phyloP scores from a whole-genome alignment of 2,888 invertebrate species.

The Macaria notata region DNA sequence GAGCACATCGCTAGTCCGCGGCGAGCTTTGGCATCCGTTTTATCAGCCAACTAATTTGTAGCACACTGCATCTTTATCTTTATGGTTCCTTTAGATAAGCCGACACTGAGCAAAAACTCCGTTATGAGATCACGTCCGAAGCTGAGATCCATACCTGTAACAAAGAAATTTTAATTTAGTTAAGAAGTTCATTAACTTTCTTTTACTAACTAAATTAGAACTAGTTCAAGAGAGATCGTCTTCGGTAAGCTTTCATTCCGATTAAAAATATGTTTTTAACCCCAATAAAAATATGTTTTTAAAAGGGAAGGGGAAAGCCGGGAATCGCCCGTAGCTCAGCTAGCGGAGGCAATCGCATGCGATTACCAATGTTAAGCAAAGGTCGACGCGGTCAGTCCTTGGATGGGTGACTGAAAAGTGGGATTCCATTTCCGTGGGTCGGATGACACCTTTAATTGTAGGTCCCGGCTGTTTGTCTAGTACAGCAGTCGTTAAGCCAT shows the following conservation, averaged over 20 bases:
- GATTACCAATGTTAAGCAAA: too few relatives aligned
- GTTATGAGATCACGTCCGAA: conserved; percentile 15
- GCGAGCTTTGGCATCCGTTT: conserved; percentile 36
- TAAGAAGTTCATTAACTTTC: conserved; percentile 5
- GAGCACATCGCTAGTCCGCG: conserved; percentile 28
- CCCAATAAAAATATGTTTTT: too few relatives aligned
- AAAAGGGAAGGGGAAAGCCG: too few relatives aligned
- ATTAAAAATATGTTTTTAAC: not conserved
- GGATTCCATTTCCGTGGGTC: too few relatives aligned
- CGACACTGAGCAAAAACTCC: conserved; percentile 9
- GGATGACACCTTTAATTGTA: too few relatives aligned
- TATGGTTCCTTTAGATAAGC: conserved; percentile 26
- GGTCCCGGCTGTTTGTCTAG: too few relatives aligned
- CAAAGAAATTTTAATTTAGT: conserved; percentile 25
- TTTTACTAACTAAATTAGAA: not conserved
- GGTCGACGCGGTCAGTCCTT: too few relatives aligned
- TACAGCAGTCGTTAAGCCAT: too few relatives aligned
- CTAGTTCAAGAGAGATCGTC: not conserved
- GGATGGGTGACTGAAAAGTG: too few relatives aligned
- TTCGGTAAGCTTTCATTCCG: not conserved
- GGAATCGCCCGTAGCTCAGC: too few relatives aligned
- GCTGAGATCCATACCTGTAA: conserved; percentile 26
- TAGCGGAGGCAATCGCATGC: too few relatives aligned
- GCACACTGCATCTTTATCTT: conserved; percentile 31
- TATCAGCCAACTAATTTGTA: conserved; percentile 40